These are phyloP conservation scores for Henricia sp. DNA, from an alignment of 53 echinoderm and acorn worm genomes.

Conservation along the genomic window DNA sequence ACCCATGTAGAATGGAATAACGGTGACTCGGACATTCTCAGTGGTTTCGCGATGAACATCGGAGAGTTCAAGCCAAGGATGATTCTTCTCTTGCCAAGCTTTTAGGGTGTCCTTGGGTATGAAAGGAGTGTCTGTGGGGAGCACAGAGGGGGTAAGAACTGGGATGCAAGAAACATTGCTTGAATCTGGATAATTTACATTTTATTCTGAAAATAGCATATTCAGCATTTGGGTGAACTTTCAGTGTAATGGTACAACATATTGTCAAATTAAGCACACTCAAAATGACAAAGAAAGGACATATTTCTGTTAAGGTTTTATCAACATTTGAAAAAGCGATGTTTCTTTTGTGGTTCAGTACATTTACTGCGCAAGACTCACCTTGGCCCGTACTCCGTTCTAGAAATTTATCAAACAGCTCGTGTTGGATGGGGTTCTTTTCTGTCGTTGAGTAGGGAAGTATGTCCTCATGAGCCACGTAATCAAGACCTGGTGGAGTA, in stretches of 20 bases:
- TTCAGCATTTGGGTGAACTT: too few relatives aligned
- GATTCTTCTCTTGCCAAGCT: constrained; percentile 99
- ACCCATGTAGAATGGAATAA: constrained; percentile 98
- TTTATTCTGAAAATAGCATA: too few relatives aligned
- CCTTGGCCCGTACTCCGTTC: constrained; percentile 81
- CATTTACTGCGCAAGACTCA: too few relatives aligned
- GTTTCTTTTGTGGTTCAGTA: too few relatives aligned
- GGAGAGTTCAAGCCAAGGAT: constrained; percentile 93
- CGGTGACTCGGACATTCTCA: constrained; percentile 88
- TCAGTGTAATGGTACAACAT: too few relatives aligned
- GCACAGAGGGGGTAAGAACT: too few relatives aligned
- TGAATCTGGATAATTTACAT: too few relatives aligned
- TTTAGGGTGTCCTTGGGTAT: constrained; percentile 83
- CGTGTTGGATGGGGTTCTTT: constrained; percentile 86
- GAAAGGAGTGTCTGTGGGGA: constrained; percentile 78
- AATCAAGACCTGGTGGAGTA: constrained; percentile 87
- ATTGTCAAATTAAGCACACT: too few relatives aligned
- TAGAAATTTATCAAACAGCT: constrained; percentile 95
- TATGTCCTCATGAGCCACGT: constrained; percentile 97
- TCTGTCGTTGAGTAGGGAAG: constrained; percentile 92
- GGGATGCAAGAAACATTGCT: too few relatives aligned
- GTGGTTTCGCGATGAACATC: constrained; percentile 97
- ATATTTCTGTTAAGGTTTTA: too few relatives aligned
- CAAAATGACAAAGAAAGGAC: too few relatives aligned
- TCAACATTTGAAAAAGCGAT: too few relatives aligned